Conservation (phyloP, 2,113 vertebrate genomes). For the Cairina moschata region DNA sequence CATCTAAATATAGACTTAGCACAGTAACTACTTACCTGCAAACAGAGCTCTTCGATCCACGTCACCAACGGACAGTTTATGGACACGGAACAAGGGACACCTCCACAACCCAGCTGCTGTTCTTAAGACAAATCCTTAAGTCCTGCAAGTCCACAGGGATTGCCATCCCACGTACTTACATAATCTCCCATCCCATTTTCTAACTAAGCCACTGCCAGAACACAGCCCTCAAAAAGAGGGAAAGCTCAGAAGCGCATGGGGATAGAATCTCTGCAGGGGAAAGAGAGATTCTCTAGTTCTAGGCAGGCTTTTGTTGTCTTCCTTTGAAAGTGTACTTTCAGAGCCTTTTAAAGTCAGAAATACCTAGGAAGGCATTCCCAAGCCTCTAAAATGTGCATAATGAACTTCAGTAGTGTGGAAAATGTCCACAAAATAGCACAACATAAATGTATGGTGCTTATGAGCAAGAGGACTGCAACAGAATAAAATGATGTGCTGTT, state of each 20-base stretch:
- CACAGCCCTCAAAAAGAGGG: not conserved
- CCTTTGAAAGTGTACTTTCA: not conserved
- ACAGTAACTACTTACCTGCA: not conserved
- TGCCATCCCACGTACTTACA: constrained; percentile 26
- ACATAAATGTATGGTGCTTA: not conserved
- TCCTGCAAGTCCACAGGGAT: constrained; percentile 11
- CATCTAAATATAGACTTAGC: not conserved
- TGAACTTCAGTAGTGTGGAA: not conserved
- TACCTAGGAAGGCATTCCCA: not conserved
- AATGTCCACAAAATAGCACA: not conserved
- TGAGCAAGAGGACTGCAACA: not conserved
- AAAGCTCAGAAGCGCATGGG: not conserved
- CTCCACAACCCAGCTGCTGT: constrained; percentile 2
- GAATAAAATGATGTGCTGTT: not conserved
- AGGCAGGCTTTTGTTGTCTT: not conserved
- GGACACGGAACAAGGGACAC: not conserved
- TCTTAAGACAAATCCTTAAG: constrained; percentile 17
- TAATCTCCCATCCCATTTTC: constrained; percentile 12
- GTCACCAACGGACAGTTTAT: not conserved
- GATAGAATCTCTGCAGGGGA: not conserved
- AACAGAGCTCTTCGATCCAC: not conserved
- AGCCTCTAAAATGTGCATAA: not conserved
- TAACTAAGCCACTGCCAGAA: not conserved
- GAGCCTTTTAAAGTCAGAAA: not conserved
- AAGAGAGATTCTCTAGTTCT: not conserved